phyloP scores from a whole-genome alignment of 2,888 invertebrate species.

The Pollenia amentaria region DNA sequence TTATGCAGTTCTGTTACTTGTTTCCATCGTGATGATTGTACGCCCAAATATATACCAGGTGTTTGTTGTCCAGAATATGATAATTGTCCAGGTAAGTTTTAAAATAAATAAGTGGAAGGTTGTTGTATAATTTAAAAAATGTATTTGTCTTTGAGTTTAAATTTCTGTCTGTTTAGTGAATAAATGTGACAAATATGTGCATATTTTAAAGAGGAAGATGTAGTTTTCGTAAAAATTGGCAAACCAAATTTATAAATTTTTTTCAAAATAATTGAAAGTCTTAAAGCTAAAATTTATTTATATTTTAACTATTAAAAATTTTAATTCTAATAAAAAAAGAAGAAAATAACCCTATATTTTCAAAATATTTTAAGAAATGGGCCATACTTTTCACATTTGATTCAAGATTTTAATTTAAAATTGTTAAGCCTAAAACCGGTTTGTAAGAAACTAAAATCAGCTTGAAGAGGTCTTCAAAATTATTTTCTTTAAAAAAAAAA shows the following conservation, averaged over 20 bases:
- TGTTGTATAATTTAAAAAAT: neutral
- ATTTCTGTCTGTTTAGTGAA: neutral
- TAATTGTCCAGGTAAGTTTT: slow-evolving; percentile 88
- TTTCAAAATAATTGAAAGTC: neutral
- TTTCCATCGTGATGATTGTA: slow-evolving; percentile 91
- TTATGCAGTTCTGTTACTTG: slow-evolving; percentile 91
- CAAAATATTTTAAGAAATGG: too few species aligned
- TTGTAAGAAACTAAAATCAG: too few species aligned
- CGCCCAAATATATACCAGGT: slow-evolving; percentile 89
- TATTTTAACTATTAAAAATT: neutral
- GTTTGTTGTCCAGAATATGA: slow-evolving; percentile 93
- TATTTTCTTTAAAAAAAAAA: too few species aligned
- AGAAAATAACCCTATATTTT: too few species aligned
- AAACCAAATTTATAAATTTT: neutral
- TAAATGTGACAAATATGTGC: slow-evolving; percentile 30
- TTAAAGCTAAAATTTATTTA: neutral
- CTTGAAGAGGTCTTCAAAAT: too few species aligned
- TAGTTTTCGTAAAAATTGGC: neutral
- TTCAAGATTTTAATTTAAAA: too few species aligned
- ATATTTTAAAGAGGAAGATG: neutral
- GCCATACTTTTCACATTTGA: too few species aligned
- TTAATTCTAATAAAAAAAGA: too few species aligned
- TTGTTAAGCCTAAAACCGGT: too few species aligned
- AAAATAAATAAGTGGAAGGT: slow-evolving; percentile 11
- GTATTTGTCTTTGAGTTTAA: neutral